Percentiles rank a stretch among this genome's conserved stretches.
Evolutionary conservation across 2,888 invertebrate species (phyloP).

Genomic region (Leptopterna dolabrata): DNA sequence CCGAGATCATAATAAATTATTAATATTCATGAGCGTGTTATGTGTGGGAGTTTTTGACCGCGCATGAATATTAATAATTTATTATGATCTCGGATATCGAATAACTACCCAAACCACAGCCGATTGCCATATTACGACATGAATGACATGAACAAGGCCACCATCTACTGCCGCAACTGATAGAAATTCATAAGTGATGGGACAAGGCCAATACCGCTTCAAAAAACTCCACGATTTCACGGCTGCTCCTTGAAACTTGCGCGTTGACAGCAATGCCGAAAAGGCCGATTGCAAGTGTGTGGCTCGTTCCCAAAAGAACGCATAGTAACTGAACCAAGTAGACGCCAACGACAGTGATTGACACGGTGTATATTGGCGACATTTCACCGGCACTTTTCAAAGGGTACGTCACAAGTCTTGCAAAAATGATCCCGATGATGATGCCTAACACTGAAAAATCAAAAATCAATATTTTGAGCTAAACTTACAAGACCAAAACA

Average conservation of each 20-base stretch:
- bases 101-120: no score
- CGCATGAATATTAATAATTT: no score
- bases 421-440: neutral
- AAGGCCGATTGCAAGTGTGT: neutral
- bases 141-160: no score
- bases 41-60: no score
- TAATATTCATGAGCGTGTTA: no score
- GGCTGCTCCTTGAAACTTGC: neutral
- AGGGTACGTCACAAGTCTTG: neutral
- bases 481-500: no score
- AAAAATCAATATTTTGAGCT: no score
- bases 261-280: conserved; percentile 25
- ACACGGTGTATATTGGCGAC: neutral
- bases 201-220: neutral
- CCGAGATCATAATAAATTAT: no score
- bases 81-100: no score
- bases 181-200: neutral
- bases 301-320: conserved; percentile 26
- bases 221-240: neutral
- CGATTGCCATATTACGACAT: no score
- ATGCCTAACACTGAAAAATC: conserved; percentile 25
- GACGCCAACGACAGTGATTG: neutral
- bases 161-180: no score
- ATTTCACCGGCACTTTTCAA: neutral
- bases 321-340: neutral